Base-by-base conservation (phyloP, 2,113 vertebrate species). In the Columba janthina region DNA sequence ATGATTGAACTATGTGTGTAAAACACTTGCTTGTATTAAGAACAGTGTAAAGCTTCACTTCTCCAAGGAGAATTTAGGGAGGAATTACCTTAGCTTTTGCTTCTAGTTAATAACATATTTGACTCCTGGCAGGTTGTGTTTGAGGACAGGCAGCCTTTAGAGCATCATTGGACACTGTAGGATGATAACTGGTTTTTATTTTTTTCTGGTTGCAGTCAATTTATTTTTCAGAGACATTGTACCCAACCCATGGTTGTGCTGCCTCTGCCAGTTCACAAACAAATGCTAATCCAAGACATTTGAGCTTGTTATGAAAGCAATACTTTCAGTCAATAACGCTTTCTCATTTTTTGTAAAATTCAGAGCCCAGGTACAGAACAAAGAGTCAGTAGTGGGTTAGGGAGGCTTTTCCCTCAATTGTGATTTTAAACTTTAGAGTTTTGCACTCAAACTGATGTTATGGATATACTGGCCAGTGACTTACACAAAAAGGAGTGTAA, bases 171-270 rank as follows among this genome's bases (percentile, higher is more conserved):
- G 56, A 78, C 50, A 48, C 13, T 31, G 5, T 46, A 74, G 38
- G 18, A 22, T 46, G 19, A 84, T 40, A 93, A 82, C 36, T 58
- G 77, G 76, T 77, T 94, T 74, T 90, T 84, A 12, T 50, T 50
- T 50, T 50, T 51, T 53, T 53, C 66, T 72, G 6, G 24, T 78
- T 84, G 42, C 64, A 80, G 74, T 72, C 31, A 83, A 83, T 82
- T 87, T 84, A 50, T 40, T 61, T 73, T 91, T 91, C 38, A 89
- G 36, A 95, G 62, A 79, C 44, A 74, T 88, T 48, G 73, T 94
- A 65, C 64, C 77, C 91, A 87, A 94, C 85, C 85, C 62, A 42
- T 75, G 56, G 48, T 60, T 93, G 40, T 74, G 13, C 22, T 94
- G 69, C 89, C 42, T 80, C 84, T 95, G 36, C 56, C 36, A 87